Conservation (phyloP, 1,140 invertebrate genomes). For the Monochamus saltuarius region DNA sequence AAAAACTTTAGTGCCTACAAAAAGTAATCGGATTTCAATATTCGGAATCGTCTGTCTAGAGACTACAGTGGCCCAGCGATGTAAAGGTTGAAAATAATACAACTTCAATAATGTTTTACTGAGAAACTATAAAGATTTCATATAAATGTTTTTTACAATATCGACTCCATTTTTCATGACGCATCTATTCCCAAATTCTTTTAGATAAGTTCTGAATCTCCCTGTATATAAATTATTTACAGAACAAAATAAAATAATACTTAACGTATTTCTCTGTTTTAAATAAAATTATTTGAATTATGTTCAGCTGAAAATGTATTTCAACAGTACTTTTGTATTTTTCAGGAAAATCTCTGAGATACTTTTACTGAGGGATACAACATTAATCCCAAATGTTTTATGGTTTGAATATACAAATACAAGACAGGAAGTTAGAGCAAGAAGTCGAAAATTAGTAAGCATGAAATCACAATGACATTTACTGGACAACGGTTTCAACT, state of each 20-base stretch:
- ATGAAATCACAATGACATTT: constrained; percentile 85
- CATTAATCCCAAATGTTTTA: constrained; percentile 88
- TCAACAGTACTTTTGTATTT: constrained; percentile 9
- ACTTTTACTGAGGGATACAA: constrained; percentile 84
- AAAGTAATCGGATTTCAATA: no score
- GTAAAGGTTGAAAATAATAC: no score
- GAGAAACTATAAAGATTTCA: no score
- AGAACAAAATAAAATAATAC: no score
- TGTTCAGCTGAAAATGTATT: neutral
- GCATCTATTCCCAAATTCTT: no score
- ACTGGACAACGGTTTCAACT: constrained; percentile 45
- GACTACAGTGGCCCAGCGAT: no score
- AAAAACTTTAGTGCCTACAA: no score
- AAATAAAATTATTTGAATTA: neutral
- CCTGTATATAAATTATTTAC: neutral
- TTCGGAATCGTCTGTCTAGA: no score
- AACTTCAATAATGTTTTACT: no score
- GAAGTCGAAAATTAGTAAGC: constrained; percentile 79
- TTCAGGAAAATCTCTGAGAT: constrained; percentile 84
- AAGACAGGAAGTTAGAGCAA: constrained; percentile 73
- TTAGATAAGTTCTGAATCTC: no score
- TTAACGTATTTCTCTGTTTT: neutral
- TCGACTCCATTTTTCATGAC: no score
- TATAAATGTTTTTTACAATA: no score
- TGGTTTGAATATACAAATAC: constrained; percentile 95